Base-by-base conservation (phyloP, 2,113 vertebrate genomes). In the Sardina pilchardus region DNA sequence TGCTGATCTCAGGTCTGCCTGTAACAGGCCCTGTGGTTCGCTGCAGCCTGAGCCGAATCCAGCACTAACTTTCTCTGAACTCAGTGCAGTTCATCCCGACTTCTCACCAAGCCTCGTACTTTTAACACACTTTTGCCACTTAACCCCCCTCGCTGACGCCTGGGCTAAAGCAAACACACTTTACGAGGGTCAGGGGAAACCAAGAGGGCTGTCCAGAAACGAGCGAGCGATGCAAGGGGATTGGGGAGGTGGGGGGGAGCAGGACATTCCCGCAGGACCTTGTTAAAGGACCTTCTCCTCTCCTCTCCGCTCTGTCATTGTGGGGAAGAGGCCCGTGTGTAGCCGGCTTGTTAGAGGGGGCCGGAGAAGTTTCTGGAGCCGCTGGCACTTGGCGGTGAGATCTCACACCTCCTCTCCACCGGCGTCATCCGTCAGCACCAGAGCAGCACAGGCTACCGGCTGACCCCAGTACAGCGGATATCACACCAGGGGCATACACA, bases 351-450 rank as follows among this genome's bases (percentile, higher is more conserved):
- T 71, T 71, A 71, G 63, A 34, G 6, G 59, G 9, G 26, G n/a
- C 63, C 9, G 7, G 63, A 26, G 59, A 71, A 30, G 17, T 19
- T 53, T 17, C 63, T 34, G 26, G 63, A 71, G 26, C 63, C 47
- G 24, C 82, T 88, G 84, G 71, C 90, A 88, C 87, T 86, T 50
- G 83, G 82, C 82, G 87, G 84, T 87, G 81, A 88, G 84, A 83
- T 87, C 85, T 91, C 85, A 85, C 86, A 88, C 88, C 89, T 89
- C 80, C 85, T 88, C 87, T 89, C 59, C 63, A 91, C 91, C 82
- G 0, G 67, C 71, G 81, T 87, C 87, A 92, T 91, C 89, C 85
- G 90, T 92, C 91, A 78, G 34, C 30, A 34, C 30, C 39, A 42
- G 39, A 42, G 14, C 1, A 34, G 4, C 14, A 3, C 30, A 78